A percentile compares a stretch with the other conserved stretches of the same genome.
Conservation (phyloP, 2,113 vertebrate species). For the Sclerurus mexicanus region DNA sequence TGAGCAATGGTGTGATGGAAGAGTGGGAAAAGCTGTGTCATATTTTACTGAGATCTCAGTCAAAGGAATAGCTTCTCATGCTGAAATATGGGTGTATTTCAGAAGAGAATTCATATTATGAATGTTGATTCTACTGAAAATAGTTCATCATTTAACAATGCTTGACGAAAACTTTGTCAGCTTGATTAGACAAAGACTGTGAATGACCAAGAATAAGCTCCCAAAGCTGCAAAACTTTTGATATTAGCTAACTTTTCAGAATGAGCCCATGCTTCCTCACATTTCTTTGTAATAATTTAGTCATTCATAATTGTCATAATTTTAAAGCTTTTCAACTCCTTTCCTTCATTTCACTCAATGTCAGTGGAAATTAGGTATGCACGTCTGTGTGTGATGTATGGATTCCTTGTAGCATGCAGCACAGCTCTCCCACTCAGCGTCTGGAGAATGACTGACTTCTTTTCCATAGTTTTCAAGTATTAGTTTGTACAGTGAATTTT, state of each 20-base stretch:
- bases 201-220: neutral
- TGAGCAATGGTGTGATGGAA: neutral
- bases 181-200: neutral
- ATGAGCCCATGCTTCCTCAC: neutral
- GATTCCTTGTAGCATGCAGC: neutral
- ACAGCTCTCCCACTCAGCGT: conserved; percentile 13
- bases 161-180: neutral
- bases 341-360: neutral
- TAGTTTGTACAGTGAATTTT: conserved; percentile 7
- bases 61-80: neutral
- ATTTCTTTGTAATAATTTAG: neutral
- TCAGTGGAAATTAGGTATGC: neutral
- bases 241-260: neutral
- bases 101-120: neutral
- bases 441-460: neutral
- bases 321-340: neutral
- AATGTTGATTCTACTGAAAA: neutral
- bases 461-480: neutral
- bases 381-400: neutral
- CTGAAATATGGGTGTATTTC: neutral
- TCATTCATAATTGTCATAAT: neutral
- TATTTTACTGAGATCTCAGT: neutral
- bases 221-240: neutral
- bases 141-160: neutral
- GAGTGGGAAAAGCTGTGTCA: neutral